Conservation (phyloP, 2,113 vertebrate species). For the Seriola quinqueradiata region DNA sequence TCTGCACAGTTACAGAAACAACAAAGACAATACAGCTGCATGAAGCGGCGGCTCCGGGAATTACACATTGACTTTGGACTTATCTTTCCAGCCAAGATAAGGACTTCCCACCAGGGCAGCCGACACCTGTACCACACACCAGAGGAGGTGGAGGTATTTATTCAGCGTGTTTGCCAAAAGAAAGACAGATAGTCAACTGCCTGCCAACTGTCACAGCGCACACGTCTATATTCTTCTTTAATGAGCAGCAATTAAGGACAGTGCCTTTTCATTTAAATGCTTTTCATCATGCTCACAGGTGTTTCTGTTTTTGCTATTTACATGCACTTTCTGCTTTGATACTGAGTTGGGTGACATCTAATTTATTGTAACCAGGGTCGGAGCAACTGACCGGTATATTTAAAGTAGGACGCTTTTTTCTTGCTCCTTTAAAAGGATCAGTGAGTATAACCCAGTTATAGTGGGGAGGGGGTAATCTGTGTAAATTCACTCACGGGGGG, state of each 20-base stretch:
- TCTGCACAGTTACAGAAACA: conserved; percentile 14
- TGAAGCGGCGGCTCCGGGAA: not conserved
- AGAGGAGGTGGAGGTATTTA: not conserved
- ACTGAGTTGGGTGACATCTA: too few species aligned
- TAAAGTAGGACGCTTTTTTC: not conserved
- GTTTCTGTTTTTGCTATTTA: too few species aligned
- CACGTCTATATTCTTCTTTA: too few species aligned
- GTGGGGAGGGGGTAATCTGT: not conserved
- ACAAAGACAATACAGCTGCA: not conserved
- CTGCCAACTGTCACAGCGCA: too few species aligned
- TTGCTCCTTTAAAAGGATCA: conserved; percentile 4
- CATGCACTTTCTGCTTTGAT: too few species aligned
- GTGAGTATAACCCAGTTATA: not conserved
- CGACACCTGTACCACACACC: not conserved
- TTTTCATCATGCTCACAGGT: too few species aligned
- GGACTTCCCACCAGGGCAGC: not conserved
- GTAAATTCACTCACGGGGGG: not conserved
- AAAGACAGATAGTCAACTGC: not conserved
- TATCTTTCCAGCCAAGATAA: conserved; percentile 31
- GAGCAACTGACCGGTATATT: not conserved
- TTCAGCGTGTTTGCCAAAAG: not conserved
- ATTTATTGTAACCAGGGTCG: not conserved
- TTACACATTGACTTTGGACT: not conserved
- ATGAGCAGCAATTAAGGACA: too few species aligned
- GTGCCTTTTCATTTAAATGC: too few species aligned